Conservation (phyloP, 2,797 vertebrate species). For the Knipowitschia caucasica region DNA sequence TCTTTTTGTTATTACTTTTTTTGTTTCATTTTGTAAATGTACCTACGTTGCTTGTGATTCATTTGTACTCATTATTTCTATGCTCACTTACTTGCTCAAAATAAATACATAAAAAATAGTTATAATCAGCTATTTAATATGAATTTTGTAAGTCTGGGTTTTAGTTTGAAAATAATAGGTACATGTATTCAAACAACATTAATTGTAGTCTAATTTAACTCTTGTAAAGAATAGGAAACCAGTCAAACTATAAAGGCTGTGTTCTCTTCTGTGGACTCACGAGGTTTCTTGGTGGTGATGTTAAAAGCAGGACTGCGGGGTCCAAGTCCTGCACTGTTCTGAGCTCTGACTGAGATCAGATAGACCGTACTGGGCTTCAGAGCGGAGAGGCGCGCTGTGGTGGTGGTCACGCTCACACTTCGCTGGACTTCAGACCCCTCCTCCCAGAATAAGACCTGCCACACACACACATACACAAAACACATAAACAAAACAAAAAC, state of each 20-base stretch:
- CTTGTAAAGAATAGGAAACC: too few species aligned
- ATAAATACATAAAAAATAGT: too few species aligned
- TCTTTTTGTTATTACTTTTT: too few species aligned
- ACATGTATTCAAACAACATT: neutral
- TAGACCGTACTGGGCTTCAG: conserved; percentile 69
- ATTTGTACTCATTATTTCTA: too few species aligned
- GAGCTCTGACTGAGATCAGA: conserved; percentile 67
- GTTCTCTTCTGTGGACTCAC: conserved; percentile 50
- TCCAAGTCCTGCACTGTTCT: conserved; percentile 73
- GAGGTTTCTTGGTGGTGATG: conserved; percentile 75
- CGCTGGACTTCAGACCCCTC: conserved; percentile 46
- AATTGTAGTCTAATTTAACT: neutral
- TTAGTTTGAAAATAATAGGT: too few species aligned
- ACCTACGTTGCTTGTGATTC: too few species aligned
- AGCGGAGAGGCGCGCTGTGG: conserved; percentile 57
- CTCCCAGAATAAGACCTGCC: conserved; percentile 69
- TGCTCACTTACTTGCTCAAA: too few species aligned
- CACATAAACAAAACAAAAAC: too few species aligned
- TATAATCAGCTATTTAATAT: too few species aligned
- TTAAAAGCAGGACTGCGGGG: conserved; percentile 59
- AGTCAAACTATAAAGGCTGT: neutral
- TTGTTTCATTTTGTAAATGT: too few species aligned
- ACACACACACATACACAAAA: conserved; percentile 15
- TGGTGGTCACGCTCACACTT: conserved; percentile 52
- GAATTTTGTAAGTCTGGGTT: too few species aligned